Evolutionary conservation across 2,797 vertebrate species (phyloP), one percentile per base, ranked within the genome.

Genomic region (Malacoraja senta): DNA sequence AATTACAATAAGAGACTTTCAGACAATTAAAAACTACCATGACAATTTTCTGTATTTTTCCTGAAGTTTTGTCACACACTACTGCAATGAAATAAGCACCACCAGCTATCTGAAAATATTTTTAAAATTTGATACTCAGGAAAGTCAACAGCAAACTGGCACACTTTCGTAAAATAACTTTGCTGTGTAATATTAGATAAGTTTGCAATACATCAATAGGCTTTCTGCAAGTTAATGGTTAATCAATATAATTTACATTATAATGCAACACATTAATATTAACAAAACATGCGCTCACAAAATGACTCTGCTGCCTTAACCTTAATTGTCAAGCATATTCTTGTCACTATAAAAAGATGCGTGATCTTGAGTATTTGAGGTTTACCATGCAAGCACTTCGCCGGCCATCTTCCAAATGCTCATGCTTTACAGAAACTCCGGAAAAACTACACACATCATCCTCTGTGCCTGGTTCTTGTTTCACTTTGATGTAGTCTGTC

Each of bases 301-400:
- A 29, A 86, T 17, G 58, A 53, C 44, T 44, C 15, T 13, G 15
- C 21, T 0, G 83, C 83, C 15, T 63, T 58, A 86, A 76, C 38
- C 38, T 15, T 29, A 8, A 38, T 53, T 53, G 3, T 76, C 44
- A 44, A 76, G 38, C 71, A 92, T 26, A 53, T 10, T 29, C 15
- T 68, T 44, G 3, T 38, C 35, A 74, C 10, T 17, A 12, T 35
- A 74, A 63, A 93, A 78, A 38, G 4, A 26, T 10, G 29, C 15
- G 8, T 1, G 26, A 77, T 26, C 44, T 44, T 93, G 91, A 77
- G 15, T 84, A 53, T 4, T 79, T 80, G n/a, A 93, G 17, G 8
- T 65, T 95, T 97, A 98, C 99, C 99, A 99, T 99, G 97, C 99
- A 99, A 94, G 98, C 98, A 81, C 98, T 99, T 95, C 99, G 97